phyloP scores from a whole-genome alignment of 2,113 vertebrate species.

The Phaethornis superciliosus region DNA sequence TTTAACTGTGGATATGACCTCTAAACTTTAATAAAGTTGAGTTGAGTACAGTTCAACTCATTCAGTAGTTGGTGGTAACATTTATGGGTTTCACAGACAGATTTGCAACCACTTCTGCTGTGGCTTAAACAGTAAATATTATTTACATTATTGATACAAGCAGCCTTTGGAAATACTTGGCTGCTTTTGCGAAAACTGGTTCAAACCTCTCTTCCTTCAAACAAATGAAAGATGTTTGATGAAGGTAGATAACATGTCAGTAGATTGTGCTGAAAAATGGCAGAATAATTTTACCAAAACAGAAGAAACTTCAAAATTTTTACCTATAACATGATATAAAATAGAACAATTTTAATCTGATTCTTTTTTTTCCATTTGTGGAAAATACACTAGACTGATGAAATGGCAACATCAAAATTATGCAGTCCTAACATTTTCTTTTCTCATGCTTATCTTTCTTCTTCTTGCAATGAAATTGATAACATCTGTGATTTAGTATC shows the following conservation, averaged over 20 bases:
- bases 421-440: background rate
- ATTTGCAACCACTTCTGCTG: background rate
- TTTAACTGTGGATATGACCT: background rate
- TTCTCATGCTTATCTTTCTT: constrained; percentile 1
- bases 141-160: background rate
- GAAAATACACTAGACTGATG: background rate
- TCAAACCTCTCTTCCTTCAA: background rate
- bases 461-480: constrained; percentile 8
- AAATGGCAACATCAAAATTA: constrained; percentile 1
- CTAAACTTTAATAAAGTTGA: background rate
- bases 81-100: background rate
- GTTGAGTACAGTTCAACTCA: background rate
- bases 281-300: background rate
- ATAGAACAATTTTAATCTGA: background rate
- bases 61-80: background rate
- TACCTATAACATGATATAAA: background rate
- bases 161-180: background rate
- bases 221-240: background rate
- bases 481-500: background rate
- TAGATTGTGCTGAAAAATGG: background rate
- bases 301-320: background rate
- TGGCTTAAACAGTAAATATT: background rate
- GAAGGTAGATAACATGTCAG: background rate
- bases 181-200: background rate
- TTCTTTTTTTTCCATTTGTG: background rate